phyloP scores from a whole-genome alignment of 2,888 invertebrate species.

The Scaptomyza caliginosa region DNA sequence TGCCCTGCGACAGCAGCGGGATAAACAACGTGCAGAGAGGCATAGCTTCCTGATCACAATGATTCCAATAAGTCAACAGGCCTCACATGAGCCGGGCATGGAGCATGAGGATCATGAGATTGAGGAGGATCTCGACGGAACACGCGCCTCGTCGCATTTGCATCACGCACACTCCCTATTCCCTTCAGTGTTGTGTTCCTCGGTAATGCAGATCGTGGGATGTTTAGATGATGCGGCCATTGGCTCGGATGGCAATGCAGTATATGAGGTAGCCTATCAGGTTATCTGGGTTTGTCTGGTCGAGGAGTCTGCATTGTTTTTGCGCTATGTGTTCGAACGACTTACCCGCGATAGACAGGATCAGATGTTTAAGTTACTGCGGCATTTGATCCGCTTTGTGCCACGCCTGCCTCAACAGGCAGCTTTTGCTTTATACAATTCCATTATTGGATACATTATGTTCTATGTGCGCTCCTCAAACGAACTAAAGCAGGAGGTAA shows the following conservation, averaged over 20 bases:
- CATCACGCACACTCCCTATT: constrained; percentile 97
- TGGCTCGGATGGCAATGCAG: constrained; percentile 96
- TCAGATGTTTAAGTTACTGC: constrained; percentile 95
- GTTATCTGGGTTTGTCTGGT: constrained; percentile 99
- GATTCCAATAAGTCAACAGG: constrained; percentile 96
- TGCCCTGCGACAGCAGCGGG: constrained; percentile 97
- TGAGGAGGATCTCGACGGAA: constrained; percentile 88
- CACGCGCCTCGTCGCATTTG: constrained; percentile 91
- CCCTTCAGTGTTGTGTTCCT: constrained; percentile 97
- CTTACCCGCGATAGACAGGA: constrained; percentile 97
- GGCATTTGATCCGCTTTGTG: constrained; percentile 96
- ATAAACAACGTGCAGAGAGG: constrained; percentile 96
- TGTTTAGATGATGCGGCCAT: constrained; percentile 98
- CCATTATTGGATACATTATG: constrained; percentile 99
- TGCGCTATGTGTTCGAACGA: constrained; percentile 97
- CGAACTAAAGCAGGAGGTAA: constrained; percentile 94
- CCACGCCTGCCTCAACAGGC: constrained; percentile 98
- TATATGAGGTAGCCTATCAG: constrained; percentile 97
- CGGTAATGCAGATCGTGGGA: constrained; percentile 97
- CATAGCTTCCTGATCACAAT: constrained; percentile 98
- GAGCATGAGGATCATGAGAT: constrained; percentile 93
- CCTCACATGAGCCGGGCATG: constrained; percentile 98
- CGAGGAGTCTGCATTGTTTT: constrained; percentile 97
- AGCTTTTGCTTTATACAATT: constrained; percentile 98
- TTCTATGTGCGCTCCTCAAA: constrained; percentile 98